phyloP scores from a whole-genome alignment of 2,888 invertebrate species.

The Panorpa germanica region DNA sequence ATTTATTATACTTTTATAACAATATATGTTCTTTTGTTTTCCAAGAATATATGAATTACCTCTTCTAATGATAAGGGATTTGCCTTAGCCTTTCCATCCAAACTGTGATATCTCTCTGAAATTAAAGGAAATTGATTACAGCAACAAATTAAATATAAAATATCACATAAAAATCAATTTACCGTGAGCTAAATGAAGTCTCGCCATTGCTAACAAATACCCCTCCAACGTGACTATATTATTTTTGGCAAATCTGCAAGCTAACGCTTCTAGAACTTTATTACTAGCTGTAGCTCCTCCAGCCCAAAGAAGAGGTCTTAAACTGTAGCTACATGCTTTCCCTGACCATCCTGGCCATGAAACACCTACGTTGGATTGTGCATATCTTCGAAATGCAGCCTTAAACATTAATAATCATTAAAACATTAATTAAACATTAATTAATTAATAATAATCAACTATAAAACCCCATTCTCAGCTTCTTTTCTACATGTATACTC shows the following conservation, averaged over 20 bases:
- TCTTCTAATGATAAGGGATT: conserved; percentile 54
- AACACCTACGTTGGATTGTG: conserved; percentile 12
- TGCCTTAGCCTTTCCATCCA: conserved; percentile 50
- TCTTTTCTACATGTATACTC: not conserved
- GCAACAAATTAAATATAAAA: conserved; percentile 2
- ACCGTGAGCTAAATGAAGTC: conserved; percentile 43
- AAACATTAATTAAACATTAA: conserved; percentile 3
- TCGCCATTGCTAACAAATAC: conserved; percentile 42
- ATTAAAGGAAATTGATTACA: conserved; percentile 15
- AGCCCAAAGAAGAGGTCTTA: conserved; percentile 45
- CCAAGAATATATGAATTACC: conserved; percentile 23
- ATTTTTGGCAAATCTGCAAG: conserved; percentile 39
- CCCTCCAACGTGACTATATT: conserved; percentile 35
- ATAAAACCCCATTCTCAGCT: not conserved
- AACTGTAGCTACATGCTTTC: conserved; percentile 40
- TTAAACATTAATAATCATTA: not conserved
- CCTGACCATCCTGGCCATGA: conserved; percentile 19
- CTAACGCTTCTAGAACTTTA: conserved; percentile 55
- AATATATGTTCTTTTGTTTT: not conserved
- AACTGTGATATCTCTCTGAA: conserved; percentile 45
- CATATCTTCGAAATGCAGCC: conserved; percentile 13
- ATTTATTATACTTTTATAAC: not conserved
- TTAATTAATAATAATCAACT: conserved; percentile 3
- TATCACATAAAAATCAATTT: conserved; percentile 13
- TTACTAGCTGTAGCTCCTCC: conserved; percentile 51